These are phyloP conservation scores for Zygothrica quintamaculata DNA, from an alignment of 2,888 invertebrate species.

Conservation along the genomic window DNA sequence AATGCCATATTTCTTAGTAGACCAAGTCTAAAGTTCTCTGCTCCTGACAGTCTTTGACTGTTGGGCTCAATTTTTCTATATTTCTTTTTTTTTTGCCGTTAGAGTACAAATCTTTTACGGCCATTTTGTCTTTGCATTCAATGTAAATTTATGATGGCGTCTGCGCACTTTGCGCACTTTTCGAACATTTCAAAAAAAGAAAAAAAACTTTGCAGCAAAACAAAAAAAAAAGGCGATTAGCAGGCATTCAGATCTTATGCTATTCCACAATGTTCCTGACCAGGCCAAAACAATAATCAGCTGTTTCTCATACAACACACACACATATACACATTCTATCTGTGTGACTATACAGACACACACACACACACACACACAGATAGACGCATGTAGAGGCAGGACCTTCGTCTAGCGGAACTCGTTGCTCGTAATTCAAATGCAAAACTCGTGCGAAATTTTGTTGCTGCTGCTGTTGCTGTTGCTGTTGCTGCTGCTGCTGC, in stretches of 20 bases:
- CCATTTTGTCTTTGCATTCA: conserved; percentile 67
- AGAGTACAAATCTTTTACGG: conserved; percentile 38
- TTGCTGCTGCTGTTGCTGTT: conserved; percentile 40
- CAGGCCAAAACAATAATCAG: conserved; percentile 75
- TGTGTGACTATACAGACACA: conserved; percentile 30
- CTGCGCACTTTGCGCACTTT: conserved; percentile 60
- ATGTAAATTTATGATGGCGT: conserved; percentile 47
- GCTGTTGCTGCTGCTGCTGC: conserved; percentile 37
- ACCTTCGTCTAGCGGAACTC: conserved; percentile 55
- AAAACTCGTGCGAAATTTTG: conserved; percentile 81
- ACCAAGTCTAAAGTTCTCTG: conserved; percentile 32
- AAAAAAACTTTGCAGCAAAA: neutral
- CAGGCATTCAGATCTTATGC: conserved; percentile 47
- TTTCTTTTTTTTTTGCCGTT: conserved; percentile 5
- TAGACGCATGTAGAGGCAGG: conserved; percentile 27
- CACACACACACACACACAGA: conserved; percentile 16
- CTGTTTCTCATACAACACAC: conserved; percentile 51
- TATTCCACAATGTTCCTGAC: conserved; percentile 15
- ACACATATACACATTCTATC: conserved; percentile 20
- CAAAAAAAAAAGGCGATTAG: conserved; percentile 8
- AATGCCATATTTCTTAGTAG: conserved; percentile 52
- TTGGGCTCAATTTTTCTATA: too few relatives aligned
- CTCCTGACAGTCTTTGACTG: conserved; percentile 46
- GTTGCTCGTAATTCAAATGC: conserved; percentile 81
- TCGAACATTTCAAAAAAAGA: neutral